Evolutionary conservation across 2,113 vertebrate species (phyloP), one percentile per base, ranked within the genome.

Genomic region (Gymnobelideus leadbeateri): DNA sequence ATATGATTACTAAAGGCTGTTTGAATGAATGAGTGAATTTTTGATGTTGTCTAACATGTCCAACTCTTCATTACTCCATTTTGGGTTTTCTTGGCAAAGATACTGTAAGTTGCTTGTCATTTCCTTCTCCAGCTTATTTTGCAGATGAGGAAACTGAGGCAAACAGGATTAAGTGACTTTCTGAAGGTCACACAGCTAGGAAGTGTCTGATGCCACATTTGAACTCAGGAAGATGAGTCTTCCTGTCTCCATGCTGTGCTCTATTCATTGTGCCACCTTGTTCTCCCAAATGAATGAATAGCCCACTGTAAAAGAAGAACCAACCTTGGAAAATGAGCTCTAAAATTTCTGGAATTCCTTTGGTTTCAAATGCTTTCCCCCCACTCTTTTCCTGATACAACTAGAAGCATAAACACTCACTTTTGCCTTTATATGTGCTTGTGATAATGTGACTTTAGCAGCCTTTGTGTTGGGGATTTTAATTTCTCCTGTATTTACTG

Each of bases 401-500:
- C 14, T 77, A 43, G 16, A 19, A 43, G 68, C n/a, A 19, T 14
- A 77, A 77, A 77, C 37, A 77, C 68, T 77, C 68, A 43, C 37
- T 77, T 77, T 77, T 77, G 68, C 84, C 93, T 90, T 92, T 91
- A 95, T 93, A 47, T 68, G 89, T 90, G 93, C 91, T 94, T 91
- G 68, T 54, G 91, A 95, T 61, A 94, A 95, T 53, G 96, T 96
- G 97, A 89, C 89, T 96, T 96, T 90, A 92, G 92, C 49, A 95
- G 94, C 92, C 94, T 97, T 97, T 96, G 91, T 95, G 91, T 96
- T 95, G 91, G 95, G 89, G 61, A 94, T 95, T 96, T 96, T 96
- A 97, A 95, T 97, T 77, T 97, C 93, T 95, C 61, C 90, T 91
- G 49, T 96, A 97, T 97, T 98, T 97, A 96, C 94, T 84, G 54